phyloP scores from a whole-genome alignment of 1,140 invertebrate genomes.

The Pararge aegeria region DNA sequence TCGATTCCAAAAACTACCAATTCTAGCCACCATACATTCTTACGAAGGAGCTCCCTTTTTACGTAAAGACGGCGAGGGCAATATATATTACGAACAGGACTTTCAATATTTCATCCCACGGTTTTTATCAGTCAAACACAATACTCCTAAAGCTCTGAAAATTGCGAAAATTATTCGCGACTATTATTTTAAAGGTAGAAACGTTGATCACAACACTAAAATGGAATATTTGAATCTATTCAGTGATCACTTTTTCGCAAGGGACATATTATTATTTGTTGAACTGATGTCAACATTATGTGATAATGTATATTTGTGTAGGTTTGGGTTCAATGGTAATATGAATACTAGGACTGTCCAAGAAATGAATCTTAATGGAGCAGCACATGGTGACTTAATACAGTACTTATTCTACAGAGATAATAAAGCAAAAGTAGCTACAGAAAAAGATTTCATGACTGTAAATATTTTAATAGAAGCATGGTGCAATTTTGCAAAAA shows the following conservation, averaged over 20 bases:
- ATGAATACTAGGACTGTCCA: slow-evolving; percentile 59
- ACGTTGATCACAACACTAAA: slow-evolving; percentile 34
- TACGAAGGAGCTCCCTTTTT: slow-evolving; percentile 81
- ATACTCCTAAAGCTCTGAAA: slow-evolving; percentile 31
- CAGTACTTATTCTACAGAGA: slow-evolving; percentile 82
- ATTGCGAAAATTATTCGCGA: slow-evolving; percentile 56
- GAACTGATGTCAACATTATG: slow-evolving; percentile 51
- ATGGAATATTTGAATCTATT: slow-evolving; percentile 61
- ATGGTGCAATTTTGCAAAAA: slow-evolving; percentile 86
- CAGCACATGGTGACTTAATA: slow-evolving; percentile 83
- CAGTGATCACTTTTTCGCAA: slow-evolving; percentile 69
- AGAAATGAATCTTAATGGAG: slow-evolving; percentile 63
- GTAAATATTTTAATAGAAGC: slow-evolving; percentile 77
- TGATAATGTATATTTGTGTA: slow-evolving; percentile 68
- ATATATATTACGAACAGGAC: slow-evolving; percentile 53
- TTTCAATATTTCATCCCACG: slow-evolving; percentile 63
- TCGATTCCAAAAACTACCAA: slow-evolving; percentile 80
- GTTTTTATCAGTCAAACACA: slow-evolving; percentile 34
- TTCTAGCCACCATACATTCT: slow-evolving; percentile 79
- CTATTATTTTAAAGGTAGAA: slow-evolving; percentile 75
- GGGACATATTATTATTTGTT: slow-evolving; percentile 65
- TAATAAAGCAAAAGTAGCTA: slow-evolving; percentile 48
- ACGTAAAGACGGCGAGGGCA: slow-evolving; percentile 41
- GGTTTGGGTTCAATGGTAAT: slow-evolving; percentile 68
- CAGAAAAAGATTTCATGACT: slow-evolving; percentile 49